Base-by-base conservation (phyloP, 2,113 vertebrate species). In the Podarcis cretensis region DNA sequence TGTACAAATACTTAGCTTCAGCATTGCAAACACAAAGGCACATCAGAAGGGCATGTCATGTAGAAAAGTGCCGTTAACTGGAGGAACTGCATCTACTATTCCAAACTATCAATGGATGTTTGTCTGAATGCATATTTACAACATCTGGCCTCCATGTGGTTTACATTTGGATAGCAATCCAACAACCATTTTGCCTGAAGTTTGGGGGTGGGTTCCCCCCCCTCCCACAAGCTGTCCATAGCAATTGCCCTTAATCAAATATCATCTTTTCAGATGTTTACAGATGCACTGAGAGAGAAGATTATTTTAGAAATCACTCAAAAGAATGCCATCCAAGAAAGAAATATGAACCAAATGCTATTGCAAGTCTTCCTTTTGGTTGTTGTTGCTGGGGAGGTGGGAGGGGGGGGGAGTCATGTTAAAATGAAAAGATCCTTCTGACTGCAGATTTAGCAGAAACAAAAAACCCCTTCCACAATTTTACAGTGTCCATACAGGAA, bases 401-500 rank as follows among this genome's bases (percentile, higher is more conserved):
- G 90, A 83, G 81, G 92, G 88, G 90, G 78, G 92, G 35, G 35
- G 35, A 89, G 90, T 88, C 73, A 27, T 85, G 88, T 13, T 81
- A 87, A 87, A 92, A 63, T n/a, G 84, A 90, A 94, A 89, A 89
- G 93, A 92, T 78, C 59, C 27, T 91, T 90, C 91, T 81, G 13
- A 23, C 63, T 87, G 93, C 81, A 84, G 90, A 95, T 95, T 96
- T 92, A 94, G 87, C 89, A 90, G 95, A 90, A 89, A 89, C 81
- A 83, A 89, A 89, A 54, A 54, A 54, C 10, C 6, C 79, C 66
- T 81, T 83, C 78, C 85, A 69, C 81, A 69, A 81, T 92, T 94
- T 95, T 94, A 94, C 93, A 94, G 87, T 87, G 94, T 95, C 92
- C 93, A 66, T 93, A 94, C 93, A 95, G 93, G 89, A 96, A 96